Evolutionary conservation across 2,888 invertebrate genomes (phyloP).

Genomic region (Pterostichus madidus): DNA sequence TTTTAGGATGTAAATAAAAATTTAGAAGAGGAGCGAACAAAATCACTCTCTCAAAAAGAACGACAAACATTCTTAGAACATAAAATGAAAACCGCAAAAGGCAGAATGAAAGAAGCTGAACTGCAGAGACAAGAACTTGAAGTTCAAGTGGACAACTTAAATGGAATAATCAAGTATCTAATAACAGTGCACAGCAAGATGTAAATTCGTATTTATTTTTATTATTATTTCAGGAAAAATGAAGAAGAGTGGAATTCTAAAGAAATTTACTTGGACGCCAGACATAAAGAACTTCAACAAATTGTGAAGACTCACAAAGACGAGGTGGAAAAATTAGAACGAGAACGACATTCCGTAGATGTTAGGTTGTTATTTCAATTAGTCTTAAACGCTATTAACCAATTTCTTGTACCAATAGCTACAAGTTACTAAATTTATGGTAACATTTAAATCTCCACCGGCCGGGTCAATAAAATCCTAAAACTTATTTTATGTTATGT

Average conservation of each 20-base stretch:
- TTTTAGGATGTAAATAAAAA: constrained; percentile 39
- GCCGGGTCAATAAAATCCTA: constrained; percentile 5
- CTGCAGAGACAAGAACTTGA: constrained; percentile 30
- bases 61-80: constrained; percentile 38
- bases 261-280: constrained; percentile 48
- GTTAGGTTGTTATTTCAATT: constrained; percentile 61
- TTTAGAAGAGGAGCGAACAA: constrained; percentile 50
- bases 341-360: constrained; percentile 51
- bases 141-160: constrained; percentile 42
- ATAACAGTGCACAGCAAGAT: background rate
- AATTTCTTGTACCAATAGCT: constrained; percentile 36
- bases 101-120: constrained; percentile 50
- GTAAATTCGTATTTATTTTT: background rate
- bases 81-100: constrained; percentile 55
- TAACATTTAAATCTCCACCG: background rate
- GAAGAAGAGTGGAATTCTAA: constrained; percentile 60
- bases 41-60: constrained; percentile 34
- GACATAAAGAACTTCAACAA: constrained; percentile 48
- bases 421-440: constrained; percentile 28
- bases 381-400: constrained; percentile 42
- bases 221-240: constrained; percentile 35
- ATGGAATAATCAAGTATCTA: constrained; percentile 44
- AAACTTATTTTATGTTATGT: constrained; percentile 11
- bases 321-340: constrained; percentile 41
- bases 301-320: constrained; percentile 14